Evolutionary conservation across 2,797 vertebrate genomes (phyloP).

Genomic region (Rhinophrynus dorsalis): DNA sequence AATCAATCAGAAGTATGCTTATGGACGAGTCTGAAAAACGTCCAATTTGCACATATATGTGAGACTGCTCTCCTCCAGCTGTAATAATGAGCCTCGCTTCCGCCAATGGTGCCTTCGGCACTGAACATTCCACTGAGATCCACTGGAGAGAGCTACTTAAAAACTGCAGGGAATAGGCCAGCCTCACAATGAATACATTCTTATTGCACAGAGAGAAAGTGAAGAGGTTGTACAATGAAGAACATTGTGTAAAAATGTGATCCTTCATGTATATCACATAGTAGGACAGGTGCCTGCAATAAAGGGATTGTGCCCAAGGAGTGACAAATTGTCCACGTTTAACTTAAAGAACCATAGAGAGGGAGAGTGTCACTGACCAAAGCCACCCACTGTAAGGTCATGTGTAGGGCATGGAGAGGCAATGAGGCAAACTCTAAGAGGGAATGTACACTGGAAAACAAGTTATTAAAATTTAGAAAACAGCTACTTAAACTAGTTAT

Average conservation of each 20-base stretch:
- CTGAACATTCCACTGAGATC: constrained; percentile 3
- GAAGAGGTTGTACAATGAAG: neutral
- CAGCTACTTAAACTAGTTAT: no score
- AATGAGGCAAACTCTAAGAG: neutral
- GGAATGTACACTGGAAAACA: no score
- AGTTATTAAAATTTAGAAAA: no score
- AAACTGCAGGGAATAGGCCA: neutral
- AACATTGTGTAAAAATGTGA: constrained; percentile 13
- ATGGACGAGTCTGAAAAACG: neutral
- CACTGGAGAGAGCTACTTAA: neutral
- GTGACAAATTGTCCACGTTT: constrained; percentile 11
- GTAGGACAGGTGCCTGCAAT: constrained; percentile 27
- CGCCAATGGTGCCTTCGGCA: neutral
- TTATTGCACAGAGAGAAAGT: neutral
- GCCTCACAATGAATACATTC: constrained; percentile 24
- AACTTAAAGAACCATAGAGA: neutral
- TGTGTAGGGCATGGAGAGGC: neutral
- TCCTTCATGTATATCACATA: constrained; percentile 9
- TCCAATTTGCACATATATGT: neutral
- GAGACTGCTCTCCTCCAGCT: neutral
- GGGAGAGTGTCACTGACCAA: neutral
- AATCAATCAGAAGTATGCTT: neutral
- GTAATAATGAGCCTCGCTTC: neutral
- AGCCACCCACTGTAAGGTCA: constrained; percentile 29
- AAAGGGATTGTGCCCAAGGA: constrained; percentile 2